Conservation (phyloP, 37 sponge, comb jelly and placozoan species). For the Crambe crambe region DNA sequence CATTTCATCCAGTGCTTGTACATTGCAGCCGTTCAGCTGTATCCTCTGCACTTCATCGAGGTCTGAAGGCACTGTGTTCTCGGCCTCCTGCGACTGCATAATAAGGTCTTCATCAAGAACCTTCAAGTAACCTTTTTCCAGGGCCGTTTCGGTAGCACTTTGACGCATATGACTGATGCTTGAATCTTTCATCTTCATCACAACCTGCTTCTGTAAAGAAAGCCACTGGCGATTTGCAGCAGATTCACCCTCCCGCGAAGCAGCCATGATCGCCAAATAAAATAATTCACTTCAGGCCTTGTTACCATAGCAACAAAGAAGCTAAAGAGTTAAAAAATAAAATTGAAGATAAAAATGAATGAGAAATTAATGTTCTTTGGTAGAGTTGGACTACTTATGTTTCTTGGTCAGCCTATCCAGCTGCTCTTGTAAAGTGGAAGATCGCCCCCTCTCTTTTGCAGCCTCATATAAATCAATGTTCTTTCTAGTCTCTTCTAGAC, state of each 20-base stretch:
- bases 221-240: not conserved
- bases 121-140: slow-evolving; percentile 58
- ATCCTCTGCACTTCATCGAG: slow-evolving; percentile 24
- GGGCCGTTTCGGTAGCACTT: slow-evolving; percentile 32
- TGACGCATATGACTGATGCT: slow-evolving; percentile 26
- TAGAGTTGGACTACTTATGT: too few species aligned
- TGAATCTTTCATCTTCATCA: slow-evolving; percentile 11
- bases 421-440: slow-evolving; percentile 38
- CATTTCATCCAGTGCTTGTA: slow-evolving; percentile 46
- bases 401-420: slow-evolving; percentile 10
- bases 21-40: slow-evolving; percentile 7
- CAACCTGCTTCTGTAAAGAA: slow-evolving; percentile 26
- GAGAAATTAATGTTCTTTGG: too few species aligned
- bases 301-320: too few species aligned
- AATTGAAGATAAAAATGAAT: too few species aligned
- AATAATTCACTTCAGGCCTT: too few species aligned
- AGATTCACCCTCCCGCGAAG: too few species aligned
- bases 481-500: slow-evolving; percentile 19
- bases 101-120: slow-evolving; percentile 41
- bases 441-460: slow-evolving; percentile 48
- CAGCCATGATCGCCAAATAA: too few species aligned
- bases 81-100: slow-evolving; percentile 24
- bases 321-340: too few species aligned
- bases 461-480: slow-evolving; percentile 11
- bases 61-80: not conserved